These are phyloP conservation scores for Acanthacorydalis orientalis DNA, from an alignment of 2,888 invertebrate genomes.

Conservation along the genomic window DNA sequence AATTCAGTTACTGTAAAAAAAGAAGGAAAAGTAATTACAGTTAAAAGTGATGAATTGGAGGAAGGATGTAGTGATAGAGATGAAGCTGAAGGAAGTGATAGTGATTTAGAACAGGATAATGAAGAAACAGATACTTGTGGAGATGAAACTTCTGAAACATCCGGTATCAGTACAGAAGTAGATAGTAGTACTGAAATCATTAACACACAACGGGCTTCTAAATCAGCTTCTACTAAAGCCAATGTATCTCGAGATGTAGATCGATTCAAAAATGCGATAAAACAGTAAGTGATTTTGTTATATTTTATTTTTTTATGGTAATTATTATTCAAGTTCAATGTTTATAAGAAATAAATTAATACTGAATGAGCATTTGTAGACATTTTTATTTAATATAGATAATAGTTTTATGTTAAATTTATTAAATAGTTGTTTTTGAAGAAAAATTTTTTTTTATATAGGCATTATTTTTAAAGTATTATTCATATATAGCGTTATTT, in stretches of 20 bases:
- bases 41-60: conserved; percentile 45
- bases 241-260: neutral
- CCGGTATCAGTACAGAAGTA: neutral
- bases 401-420: too few relatives aligned
- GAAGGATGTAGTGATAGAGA: conserved; percentile 52
- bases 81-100: conserved; percentile 58
- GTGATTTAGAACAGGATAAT: conserved; percentile 37
- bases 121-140: conserved; percentile 21
- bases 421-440: too few relatives aligned
- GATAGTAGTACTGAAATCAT: too few relatives aligned
- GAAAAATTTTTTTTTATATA: neutral
- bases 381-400: too few relatives aligned
- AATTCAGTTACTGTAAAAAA: conserved; percentile 42
- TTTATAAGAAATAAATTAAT: too few relatives aligned
- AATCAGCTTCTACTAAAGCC: conserved; percentile 14
- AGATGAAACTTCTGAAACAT: conserved; percentile 5
- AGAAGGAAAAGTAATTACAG: conserved; percentile 33
- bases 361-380: conserved; percentile 11
- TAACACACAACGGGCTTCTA: too few relatives aligned
- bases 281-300: neutral
- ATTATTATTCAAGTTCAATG: too few relatives aligned
- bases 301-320: too few relatives aligned
- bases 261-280: neutral
- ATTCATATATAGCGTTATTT: conserved; percentile 17
- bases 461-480: conserved; percentile 1